Evolutionary conservation across 2,888 invertebrate species (phyloP), one percentile per base, ranked within the genome.

Genomic region (Eurytoma californica): DNA sequence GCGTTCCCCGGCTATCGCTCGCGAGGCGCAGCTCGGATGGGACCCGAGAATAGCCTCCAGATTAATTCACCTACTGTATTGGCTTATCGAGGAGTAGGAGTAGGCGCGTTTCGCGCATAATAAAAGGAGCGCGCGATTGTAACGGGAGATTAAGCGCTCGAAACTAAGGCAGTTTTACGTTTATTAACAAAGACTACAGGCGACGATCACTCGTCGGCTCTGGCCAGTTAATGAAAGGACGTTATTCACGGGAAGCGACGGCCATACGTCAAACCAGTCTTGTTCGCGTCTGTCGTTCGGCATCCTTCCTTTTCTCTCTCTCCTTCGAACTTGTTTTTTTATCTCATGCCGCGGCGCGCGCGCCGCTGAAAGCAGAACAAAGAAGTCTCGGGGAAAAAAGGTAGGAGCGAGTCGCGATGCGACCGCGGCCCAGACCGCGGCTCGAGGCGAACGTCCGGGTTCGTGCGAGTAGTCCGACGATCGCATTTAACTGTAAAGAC

Each of bases 201-300:
- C 39, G 39, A 39, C 9, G 9, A n/a, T 39, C 30, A 14, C 39
- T 20, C n/a, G 57, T 20, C 24, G 51, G 51, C 57, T 30, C 57
- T 30, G 49, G n/a, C n/a, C n/a, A n/a, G n/a, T n/a, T 78, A 73
- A 79, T 69, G 65, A 79, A 79, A 79, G 65, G 79, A 79, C 53
- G 65, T 69, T 69, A 79, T 79, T 79, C 73, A 68, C 68, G 69
- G 60, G 55, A 70, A 72, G 47, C 65, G 24, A 20, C 55, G 55
- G 60, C 61, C 73, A 39, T 69, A 69, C 78, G 73, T 78, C 78
- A 78, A 73, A 68, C 68, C 67, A 67, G 72, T 63, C 57, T 49
- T 51, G 60, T 30, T 72, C 68, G 58, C 55, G 68, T 77, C 66
- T 61, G 69, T 69, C 69, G 69, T 49, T 55, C 47, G 61, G 53